Conservation (phyloP, 2,797 vertebrate genomes). For the Sebastes minor region DNA sequence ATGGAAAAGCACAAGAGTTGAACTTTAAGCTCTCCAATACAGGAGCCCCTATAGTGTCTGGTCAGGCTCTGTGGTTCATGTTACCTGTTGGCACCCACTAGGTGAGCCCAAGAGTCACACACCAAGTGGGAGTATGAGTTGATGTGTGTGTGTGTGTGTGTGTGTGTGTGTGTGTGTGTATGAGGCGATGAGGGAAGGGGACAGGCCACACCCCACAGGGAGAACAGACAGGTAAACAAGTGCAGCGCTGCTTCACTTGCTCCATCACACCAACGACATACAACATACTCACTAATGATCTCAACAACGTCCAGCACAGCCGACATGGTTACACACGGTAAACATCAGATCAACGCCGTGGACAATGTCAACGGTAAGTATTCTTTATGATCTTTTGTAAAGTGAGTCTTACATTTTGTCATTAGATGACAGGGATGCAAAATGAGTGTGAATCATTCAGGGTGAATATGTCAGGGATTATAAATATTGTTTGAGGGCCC, state of each 20-base stretch:
- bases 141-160: not conserved
- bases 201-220: conserved; percentile 47
- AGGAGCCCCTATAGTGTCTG: not conserved
- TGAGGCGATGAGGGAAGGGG: conserved; percentile 8
- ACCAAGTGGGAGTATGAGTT: not conserved
- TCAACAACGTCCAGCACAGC: conserved; percentile 56
- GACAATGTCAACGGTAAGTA: conserved; percentile 68
- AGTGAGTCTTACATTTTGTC: not conserved
- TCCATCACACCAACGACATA: not conserved
- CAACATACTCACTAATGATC: conserved; percentile 36
- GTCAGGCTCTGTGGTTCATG: not conserved
- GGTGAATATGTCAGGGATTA: not conserved
- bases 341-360: conserved; percentile 52
- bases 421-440: not conserved
- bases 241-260: not conserved
- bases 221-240: conserved; percentile 43
- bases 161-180: not conserved
- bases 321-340: conserved; percentile 70
- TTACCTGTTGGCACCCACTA: conserved; percentile 23
- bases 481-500: not conserved
- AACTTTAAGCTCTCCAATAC: not conserved
- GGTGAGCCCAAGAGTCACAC: not conserved
- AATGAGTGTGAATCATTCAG: not conserved
- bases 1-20: not conserved
- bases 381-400: not conserved